Evolutionary conservation across 1,140 invertebrate genomes (phyloP), one percentile per base, ranked within the genome.

Genomic region (Formica selysi): DNA sequence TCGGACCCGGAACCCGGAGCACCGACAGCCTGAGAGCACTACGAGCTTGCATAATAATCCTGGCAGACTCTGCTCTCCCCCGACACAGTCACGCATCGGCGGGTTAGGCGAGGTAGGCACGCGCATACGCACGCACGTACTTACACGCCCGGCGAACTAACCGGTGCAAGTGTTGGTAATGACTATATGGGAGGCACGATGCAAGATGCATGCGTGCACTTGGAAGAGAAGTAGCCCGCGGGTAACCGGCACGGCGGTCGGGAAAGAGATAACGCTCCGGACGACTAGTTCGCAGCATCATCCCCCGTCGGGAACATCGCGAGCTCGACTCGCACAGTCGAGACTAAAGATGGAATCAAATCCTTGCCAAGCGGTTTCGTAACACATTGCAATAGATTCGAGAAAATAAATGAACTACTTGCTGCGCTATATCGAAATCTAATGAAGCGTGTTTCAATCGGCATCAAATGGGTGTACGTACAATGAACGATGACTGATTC

Each of bases 1-100:
- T 93, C 92, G 89, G 88, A 93, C 91, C 92, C 91, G 92, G 90
- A 91, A 92, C 90, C 90, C 61, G 64, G 71, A 85, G 87, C 61
- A 78, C 62, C 76, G 68, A 73, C 74, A 85, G 26, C 38, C 87
- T 48, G 38, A 79, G 71, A 80, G 78, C 22, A 64, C 68, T 84
- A 83, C 88, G 64, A 64, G 85, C 86, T 89, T 91, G 92, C 91
- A 92, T 92, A 92, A 93, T 93, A 91, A 92, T 92, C 91, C 86
- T 79, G 41, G 48, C 44, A 54, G 59, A 51, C 59, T 48, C 13
- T 84, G 51, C 57, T 84, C 57, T 62, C 57, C 80, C 76, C 70
- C 80, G 41, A 71, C 68, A 59, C 57, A 83, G 80, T 83, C 70
- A 76, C 70, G 80, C 71, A 84, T 87, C 86, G 67, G 71, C 62